Evolutionary conservation across 2,797 vertebrate genomes (phyloP).

Genomic region (Peromyscus eremicus): DNA sequence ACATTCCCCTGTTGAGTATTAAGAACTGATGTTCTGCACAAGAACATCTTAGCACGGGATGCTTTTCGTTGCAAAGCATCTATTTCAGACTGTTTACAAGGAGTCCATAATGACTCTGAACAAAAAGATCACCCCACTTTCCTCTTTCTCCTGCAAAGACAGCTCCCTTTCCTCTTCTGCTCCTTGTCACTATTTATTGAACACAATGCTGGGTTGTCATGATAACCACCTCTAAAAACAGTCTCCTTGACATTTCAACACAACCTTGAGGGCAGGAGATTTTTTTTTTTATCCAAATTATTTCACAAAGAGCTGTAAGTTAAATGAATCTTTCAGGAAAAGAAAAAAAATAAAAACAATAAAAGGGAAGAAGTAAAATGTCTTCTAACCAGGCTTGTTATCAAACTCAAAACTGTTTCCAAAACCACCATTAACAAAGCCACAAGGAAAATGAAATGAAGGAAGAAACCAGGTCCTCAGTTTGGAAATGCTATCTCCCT

Average conservation of each 20-base stretch:
- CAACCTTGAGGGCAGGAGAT: not conserved
- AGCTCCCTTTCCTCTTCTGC: not conserved
- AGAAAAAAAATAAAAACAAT: not conserved
- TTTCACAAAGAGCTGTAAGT: constrained; percentile 39
- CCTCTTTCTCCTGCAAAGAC: not conserved
- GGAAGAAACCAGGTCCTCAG: not conserved
- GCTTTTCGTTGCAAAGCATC: constrained; percentile 52
- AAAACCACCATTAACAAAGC: constrained; percentile 17
- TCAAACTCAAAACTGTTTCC: constrained; percentile 41
- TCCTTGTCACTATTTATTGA: not conserved
- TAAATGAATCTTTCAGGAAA: not conserved
- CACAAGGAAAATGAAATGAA: constrained; percentile 34
- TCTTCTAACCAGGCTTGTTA: not conserved
- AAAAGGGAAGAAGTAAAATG: not conserved
- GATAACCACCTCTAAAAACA: not conserved
- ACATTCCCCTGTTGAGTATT: not conserved
- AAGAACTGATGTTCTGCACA: not conserved
- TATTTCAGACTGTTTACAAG: not conserved
- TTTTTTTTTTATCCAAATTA: constrained; percentile 22
- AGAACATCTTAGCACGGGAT: not conserved
- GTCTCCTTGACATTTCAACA: constrained; percentile 30
- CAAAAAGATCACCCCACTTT: not conserved
- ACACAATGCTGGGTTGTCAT: not conserved
- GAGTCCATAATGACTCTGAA: constrained; percentile 12
- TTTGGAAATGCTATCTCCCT: not conserved